Percentiles rank a stretch among this genome's conserved stretches.
Conservation (phyloP, 2,888 invertebrate genomes). For the Rhagophthalmus giganteus region DNA sequence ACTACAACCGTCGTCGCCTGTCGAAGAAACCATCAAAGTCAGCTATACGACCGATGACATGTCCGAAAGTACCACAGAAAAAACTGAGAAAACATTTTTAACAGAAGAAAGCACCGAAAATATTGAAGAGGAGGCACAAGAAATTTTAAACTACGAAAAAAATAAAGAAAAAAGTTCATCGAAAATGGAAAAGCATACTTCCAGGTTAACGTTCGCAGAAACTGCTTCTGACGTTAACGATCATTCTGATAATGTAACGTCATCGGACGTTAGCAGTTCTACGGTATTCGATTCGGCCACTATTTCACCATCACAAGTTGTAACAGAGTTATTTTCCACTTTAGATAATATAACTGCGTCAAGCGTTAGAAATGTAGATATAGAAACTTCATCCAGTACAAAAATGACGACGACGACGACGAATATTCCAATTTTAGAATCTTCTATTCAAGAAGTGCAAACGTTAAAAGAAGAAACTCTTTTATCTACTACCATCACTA, state of each 20-base stretch:
- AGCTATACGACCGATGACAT: slow-evolving; percentile 37
- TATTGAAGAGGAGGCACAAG: slow-evolving; percentile 33
- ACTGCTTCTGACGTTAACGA: not conserved
- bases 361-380: not conserved
- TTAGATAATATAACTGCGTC: slow-evolving; percentile 4
- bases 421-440: slow-evolving; percentile 52
- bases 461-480: slow-evolving; percentile 38
- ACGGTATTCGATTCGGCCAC: not conserved
- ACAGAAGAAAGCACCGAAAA: slow-evolving; percentile 25
- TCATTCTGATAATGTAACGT: not conserved
- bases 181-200: slow-evolving; percentile 47
- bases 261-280: not conserved
- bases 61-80: slow-evolving; percentile 39
- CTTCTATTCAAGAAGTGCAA: slow-evolving; percentile 54
- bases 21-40: slow-evolving; percentile 38
- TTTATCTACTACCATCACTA: slow-evolving; percentile 30
- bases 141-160: slow-evolving; percentile 47
- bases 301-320: slow-evolving; percentile 15
- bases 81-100: slow-evolving; percentile 36
- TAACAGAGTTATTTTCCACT: slow-evolving; percentile 14
- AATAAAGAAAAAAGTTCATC: slow-evolving; percentile 51
- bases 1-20: slow-evolving; percentile 41
- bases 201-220: slow-evolving; percentile 22
- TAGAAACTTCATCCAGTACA: slow-evolving; percentile 1
- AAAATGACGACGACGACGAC: slow-evolving; percentile 40